Conservation (phyloP, 2,888 invertebrate species). For the Luperina nickerlii region DNA sequence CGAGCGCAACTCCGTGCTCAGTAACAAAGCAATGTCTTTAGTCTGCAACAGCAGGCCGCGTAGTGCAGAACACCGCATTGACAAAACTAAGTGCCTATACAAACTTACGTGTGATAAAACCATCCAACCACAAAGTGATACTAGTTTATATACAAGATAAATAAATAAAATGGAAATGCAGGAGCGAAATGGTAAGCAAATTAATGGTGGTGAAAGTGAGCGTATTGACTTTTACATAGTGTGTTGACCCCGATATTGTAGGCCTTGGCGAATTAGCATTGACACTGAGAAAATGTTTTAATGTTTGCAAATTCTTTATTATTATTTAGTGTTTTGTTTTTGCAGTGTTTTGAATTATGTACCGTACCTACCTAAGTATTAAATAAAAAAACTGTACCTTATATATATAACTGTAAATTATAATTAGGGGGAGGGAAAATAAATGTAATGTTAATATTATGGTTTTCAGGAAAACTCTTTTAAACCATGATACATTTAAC, state of each 20-base stretch:
- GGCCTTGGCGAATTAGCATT: conserved; percentile 59
- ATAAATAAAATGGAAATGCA: conserved; percentile 75
- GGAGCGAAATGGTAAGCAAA: conserved; percentile 73
- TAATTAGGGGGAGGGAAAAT: too few species aligned
- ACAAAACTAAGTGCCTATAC: conserved; percentile 26
- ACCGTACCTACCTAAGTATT: too few species aligned
- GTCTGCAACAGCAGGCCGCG: conserved; percentile 67
- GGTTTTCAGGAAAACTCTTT: not conserved
- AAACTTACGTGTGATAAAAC: conserved; percentile 49
- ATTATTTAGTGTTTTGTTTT: not conserved
- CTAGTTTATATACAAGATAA: conserved; percentile 25
- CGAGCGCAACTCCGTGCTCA: conserved; percentile 64
- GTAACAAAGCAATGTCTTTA: conserved; percentile 60
- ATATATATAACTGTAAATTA: too few species aligned
- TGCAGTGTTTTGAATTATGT: not conserved
- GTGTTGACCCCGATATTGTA: conserved; percentile 67
- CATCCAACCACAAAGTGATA: conserved; percentile 29
- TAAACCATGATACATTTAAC: not conserved
- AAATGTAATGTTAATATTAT: not conserved
- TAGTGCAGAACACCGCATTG: conserved; percentile 46
- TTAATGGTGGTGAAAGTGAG: conserved; percentile 73
- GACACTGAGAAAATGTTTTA: conserved; percentile 55
- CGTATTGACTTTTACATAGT: conserved; percentile 51
- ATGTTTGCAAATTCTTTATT: conserved; percentile 35
- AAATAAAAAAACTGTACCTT: too few species aligned